Evolutionary conservation across 2,797 vertebrate species (phyloP).

Genomic region (Cossypha niveicapilla): DNA sequence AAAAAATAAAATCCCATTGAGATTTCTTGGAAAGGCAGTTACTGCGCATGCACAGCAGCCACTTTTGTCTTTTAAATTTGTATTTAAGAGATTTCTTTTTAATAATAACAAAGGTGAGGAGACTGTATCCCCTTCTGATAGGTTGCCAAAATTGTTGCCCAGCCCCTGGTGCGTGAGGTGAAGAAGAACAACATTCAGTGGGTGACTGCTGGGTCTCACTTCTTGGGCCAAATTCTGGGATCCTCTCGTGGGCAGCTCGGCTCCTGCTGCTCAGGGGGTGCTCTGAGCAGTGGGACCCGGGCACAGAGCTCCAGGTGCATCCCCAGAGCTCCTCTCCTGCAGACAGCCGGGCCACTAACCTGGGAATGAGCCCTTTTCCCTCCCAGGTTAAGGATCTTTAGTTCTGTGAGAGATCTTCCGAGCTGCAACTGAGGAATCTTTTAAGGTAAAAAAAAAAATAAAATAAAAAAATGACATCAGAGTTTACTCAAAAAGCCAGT

Average conservation of each 20-base stretch:
- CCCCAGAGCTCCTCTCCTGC: background rate
- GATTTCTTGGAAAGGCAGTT: constrained; percentile 71
- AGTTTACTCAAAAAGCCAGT: background rate
- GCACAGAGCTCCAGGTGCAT: background rate
- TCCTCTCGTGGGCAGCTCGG: fast-evolving
- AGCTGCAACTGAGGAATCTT: constrained; percentile 50
- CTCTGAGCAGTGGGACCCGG: no score
- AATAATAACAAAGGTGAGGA: constrained; percentile 61
- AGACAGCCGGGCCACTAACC: background rate
- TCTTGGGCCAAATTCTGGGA: background rate
- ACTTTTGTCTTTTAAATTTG: constrained; percentile 62
- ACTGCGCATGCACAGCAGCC: constrained; percentile 72
- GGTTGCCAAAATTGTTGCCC: constrained; percentile 71
- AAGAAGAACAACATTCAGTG: background rate
- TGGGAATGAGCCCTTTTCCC: background rate
- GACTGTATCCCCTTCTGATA: constrained; percentile 51
- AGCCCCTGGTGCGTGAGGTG: constrained; percentile 7
- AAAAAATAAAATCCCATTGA: constrained; percentile 39
- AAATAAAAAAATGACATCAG: background rate
- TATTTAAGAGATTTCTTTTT: constrained; percentile 63
- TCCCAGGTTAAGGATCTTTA: background rate
- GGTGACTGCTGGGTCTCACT: background rate
- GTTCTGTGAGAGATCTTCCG: background rate
- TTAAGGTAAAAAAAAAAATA: background rate
- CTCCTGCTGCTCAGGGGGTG: background rate